A percentile compares a stretch with the other conserved stretches of the same genome.
phyloP scores from a whole-genome alignment of 2,888 invertebrate genomes.

The Drosophila paranaensis region DNA sequence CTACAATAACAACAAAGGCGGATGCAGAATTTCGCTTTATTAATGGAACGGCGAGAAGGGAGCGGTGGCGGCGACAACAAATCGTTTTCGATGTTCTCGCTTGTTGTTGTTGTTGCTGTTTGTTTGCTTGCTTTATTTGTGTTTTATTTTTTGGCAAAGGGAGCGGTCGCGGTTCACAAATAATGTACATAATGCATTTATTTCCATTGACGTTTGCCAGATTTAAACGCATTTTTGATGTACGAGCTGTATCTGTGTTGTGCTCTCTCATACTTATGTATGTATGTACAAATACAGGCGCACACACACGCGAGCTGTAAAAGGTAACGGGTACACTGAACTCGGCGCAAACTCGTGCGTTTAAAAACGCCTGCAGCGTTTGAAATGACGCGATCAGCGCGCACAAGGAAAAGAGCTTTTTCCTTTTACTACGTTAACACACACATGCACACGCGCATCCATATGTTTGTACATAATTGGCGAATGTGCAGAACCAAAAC shows the following conservation, averaged over 20 bases:
- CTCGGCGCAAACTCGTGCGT: constrained; percentile 44
- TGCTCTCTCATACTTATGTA: background rate
- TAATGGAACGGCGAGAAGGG: constrained; percentile 60
- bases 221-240: constrained; percentile 78
- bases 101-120: background rate
- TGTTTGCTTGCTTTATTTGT: constrained; percentile 31
- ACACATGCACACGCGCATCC: background rate
- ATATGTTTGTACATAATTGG: constrained; percentile 17
- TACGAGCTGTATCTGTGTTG: constrained; percentile 66
- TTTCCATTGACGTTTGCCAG: constrained; percentile 69
- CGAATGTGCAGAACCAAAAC: constrained; percentile 77
- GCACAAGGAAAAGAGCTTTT: constrained; percentile 57
- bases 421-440: constrained; percentile 39
- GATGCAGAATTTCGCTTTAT: constrained; percentile 75
- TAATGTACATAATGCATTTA: constrained; percentile 66
- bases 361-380: constrained; percentile 38
- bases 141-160: constrained; percentile 63
- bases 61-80: constrained; percentile 62
- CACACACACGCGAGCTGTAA: constrained; percentile 27
- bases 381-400: constrained; percentile 40
- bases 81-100: constrained; percentile 44
- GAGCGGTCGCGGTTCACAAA: constrained; percentile 64
- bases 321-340: constrained; percentile 79
- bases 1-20: constrained; percentile 62
- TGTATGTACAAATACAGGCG: constrained; percentile 1